Base-by-base conservation (phyloP, 1,140 invertebrate species). In the Calycopis cecrops region DNA sequence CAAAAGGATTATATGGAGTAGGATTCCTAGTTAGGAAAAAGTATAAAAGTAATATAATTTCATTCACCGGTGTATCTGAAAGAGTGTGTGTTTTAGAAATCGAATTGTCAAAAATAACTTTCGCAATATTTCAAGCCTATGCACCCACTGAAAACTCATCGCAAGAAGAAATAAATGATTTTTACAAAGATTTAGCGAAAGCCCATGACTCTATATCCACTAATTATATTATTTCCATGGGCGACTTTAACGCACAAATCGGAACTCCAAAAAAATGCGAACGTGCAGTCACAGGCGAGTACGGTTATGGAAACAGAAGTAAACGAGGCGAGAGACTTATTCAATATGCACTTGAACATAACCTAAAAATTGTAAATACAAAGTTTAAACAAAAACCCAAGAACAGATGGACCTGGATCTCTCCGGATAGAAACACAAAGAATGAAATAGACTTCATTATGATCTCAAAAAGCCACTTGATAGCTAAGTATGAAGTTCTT, bases 391-490 rank as follows among this genome's bases (percentile, higher is more conserved):
- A 60, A 49, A 72, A 75, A 57, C 35, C 42, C 12, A 62, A 68
- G 9, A 64, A 65, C 7, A 14, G 67, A 42, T 75, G 67, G 67
- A 71, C 72, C 28, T 72, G 67, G 67, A 72, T 65, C 8, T 75
- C 65, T 34, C 65, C 69, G 18, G 62, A 69, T 10, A 64, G 56
- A 63, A 69, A 67, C 12, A 69, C 55, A 44, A 69, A 42, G 66
- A 74, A 69, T 40, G 64, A 74, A 54, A 74, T 71, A 11, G 66
- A 74, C 40, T 74, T 67, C 34, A 69, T 71, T 7, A 63, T 73
- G 62, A 58, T 68, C 16, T 67, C 63, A 34, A 65, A 55, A 37
- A 58, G 33, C 3, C 35, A 60, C 16, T 12, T 69, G 4, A 21
- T 70, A 18, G 48, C 62, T 42, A 70, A 65, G 9, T 71, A 63